phyloP scores from a whole-genome alignment of 2,888 invertebrate genomes.

The Lasioglossum pauxillum region DNA sequence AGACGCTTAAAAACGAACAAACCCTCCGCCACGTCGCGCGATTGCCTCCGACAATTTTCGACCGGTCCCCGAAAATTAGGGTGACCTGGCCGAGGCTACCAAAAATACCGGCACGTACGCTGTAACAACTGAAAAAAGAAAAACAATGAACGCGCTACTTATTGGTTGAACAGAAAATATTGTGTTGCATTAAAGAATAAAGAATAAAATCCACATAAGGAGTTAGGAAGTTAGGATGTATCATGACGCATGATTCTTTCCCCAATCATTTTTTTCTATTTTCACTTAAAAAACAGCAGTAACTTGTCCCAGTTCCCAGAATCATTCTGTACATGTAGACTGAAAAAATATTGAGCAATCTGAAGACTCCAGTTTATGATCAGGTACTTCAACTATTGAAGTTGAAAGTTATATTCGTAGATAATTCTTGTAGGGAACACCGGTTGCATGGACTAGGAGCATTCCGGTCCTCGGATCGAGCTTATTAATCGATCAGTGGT shows the following conservation, averaged over 20 bases:
- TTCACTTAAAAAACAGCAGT: too few relatives aligned
- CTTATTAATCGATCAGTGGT: slow-evolving; percentile 37
- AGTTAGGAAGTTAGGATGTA: too few relatives aligned
- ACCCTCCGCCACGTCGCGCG: background rate
- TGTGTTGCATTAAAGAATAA: too few relatives aligned
- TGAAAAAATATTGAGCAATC: too few relatives aligned
- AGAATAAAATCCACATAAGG: too few relatives aligned
- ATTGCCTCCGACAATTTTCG: slow-evolving; percentile 1
- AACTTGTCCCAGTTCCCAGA: too few relatives aligned
- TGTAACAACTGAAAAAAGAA: background rate
- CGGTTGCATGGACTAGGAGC: background rate
- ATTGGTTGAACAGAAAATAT: background rate
- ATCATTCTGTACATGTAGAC: too few relatives aligned
- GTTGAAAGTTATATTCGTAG: background rate
- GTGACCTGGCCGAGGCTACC: background rate
- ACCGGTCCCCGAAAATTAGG: background rate
- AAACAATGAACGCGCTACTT: background rate
- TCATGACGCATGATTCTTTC: too few relatives aligned
- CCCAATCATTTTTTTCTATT: too few relatives aligned
- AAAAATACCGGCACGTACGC: background rate
- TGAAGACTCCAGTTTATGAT: background rate
- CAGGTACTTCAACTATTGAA: background rate
- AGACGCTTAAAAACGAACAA: slow-evolving; percentile 1
- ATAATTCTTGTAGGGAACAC: background rate
- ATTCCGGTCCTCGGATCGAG: background rate